Percentiles rank a stretch among this genome's conserved stretches.
Conservation (phyloP, 2,888 invertebrate species). For the Chrysolina americana region DNA sequence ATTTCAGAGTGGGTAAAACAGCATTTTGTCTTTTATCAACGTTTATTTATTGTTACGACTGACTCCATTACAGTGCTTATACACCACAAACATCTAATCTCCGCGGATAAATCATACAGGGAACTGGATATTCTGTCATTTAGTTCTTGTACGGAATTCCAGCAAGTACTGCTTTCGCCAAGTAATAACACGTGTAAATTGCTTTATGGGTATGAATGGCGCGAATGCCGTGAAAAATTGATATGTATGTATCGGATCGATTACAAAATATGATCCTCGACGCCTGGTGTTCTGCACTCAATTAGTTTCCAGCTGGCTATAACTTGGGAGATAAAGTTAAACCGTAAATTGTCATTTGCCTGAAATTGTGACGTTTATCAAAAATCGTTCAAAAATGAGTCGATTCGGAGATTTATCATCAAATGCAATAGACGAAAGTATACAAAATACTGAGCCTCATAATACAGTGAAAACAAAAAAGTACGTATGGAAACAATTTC, state of each 20-base stretch:
- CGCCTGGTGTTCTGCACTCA: neutral
- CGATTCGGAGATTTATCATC: no score
- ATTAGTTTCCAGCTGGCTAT: neutral
- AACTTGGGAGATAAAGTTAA: neutral
- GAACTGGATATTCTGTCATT: slow-evolving; percentile 41
- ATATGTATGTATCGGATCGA: slow-evolving; percentile 27
- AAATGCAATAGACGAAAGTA: no score
- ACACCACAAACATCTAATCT: slow-evolving; percentile 43
- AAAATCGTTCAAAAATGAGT: no score
- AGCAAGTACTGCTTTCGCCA: slow-evolving; percentile 34
- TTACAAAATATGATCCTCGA: slow-evolving; percentile 19
- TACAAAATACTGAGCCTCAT: no score
- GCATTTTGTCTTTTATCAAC: slow-evolving; percentile 46
- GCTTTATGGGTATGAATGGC: slow-evolving; percentile 36
- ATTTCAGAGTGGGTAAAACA: slow-evolving; percentile 46
- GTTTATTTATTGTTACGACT: slow-evolving; percentile 42
- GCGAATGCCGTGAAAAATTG: slow-evolving; percentile 6
- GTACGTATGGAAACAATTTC: no score
- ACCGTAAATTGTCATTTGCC: neutral
- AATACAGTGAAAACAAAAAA: no score
- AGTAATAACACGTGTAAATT: slow-evolving; percentile 39
- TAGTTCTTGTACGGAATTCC: slow-evolving; percentile 38
- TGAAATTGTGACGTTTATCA: no score
- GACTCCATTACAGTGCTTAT: slow-evolving; percentile 45
- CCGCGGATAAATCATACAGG: slow-evolving; percentile 43